A percentile compares a stretch with the other conserved stretches of the same genome.
Evolutionary conservation across 1,140 invertebrate genomes (phyloP).

Genomic region (Megalopta genalis): DNA sequence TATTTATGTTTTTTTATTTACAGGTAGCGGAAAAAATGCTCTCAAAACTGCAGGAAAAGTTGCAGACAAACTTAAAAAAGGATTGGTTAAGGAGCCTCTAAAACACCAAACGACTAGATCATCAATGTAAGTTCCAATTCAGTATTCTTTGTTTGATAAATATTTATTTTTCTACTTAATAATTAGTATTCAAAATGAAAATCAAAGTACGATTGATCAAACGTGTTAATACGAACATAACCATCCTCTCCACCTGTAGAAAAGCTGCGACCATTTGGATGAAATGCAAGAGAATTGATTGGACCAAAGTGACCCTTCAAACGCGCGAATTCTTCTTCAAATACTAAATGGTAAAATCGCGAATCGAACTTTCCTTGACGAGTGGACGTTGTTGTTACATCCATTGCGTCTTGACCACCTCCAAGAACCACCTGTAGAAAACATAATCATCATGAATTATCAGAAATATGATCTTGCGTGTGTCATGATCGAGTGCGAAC

Average conservation of each 20-base stretch:
- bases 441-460: not conserved
- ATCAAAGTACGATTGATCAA: conserved; percentile 98
- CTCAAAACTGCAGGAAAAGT: conserved; percentile 70
- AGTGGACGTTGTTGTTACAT: conserved; percentile 98
- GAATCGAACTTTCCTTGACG: conserved; percentile 99
- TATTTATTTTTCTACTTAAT: conserved; percentile 14
- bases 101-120: conserved; percentile 69
- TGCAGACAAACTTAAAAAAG: conserved; percentile 77
- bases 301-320: conserved; percentile 99
- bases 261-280: conserved; percentile 98
- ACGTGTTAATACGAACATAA: conserved; percentile 96
- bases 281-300: conserved; percentile 98
- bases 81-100: conserved; percentile 64
- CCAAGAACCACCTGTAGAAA: conserved; percentile 89
- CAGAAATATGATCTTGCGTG: not conserved
- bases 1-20: not conserved
- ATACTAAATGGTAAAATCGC: conserved; percentile 98
- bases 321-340: conserved; percentile 99
- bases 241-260: conserved; percentile 99
- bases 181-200: conserved; percentile 95
- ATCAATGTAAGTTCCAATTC: too few species aligned
- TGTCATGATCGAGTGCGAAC: conserved; percentile 50
- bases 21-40: conserved; percentile 50
- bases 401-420: conserved; percentile 99
- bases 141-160: too few species aligned